phyloP scores from a whole-genome alignment of 1,140 invertebrate genomes.

The Aradophagus sp. region DNA sequence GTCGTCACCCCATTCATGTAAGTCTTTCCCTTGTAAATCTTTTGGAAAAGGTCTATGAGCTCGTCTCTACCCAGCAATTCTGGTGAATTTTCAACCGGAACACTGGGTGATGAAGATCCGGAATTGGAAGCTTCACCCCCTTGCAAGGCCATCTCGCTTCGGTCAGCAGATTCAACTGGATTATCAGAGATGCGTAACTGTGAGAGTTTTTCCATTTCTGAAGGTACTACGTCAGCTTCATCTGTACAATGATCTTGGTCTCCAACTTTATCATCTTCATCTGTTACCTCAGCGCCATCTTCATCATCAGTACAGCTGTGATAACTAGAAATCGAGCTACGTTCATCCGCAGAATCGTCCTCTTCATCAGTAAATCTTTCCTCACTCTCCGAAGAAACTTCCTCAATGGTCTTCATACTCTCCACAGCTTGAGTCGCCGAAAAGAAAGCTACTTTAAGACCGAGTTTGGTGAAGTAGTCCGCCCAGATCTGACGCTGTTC shows the following conservation, averaged over 20 bases:
- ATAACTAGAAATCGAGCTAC: too few species aligned
- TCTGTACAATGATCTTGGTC: too few species aligned
- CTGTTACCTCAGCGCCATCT: not conserved
- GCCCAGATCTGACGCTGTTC: constrained; percentile 90
- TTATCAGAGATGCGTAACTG: too few species aligned
- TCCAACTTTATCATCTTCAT: too few species aligned
- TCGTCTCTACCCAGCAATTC: constrained; percentile 71
- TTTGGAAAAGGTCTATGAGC: constrained; percentile 80
- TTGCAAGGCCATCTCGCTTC: too few species aligned
- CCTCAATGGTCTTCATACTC: too few species aligned
- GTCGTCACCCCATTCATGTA: constrained; percentile 80
- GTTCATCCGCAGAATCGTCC: too few species aligned
- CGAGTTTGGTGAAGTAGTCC: constrained; percentile 85
- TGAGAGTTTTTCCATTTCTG: too few species aligned
- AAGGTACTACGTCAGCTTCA: too few species aligned
- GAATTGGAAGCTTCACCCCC: too few species aligned
- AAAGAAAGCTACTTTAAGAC: constrained; percentile 87
- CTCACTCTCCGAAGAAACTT: not conserved
- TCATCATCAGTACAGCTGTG: not conserved
- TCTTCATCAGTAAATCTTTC: not conserved
- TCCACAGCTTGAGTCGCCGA: constrained; percentile 79
- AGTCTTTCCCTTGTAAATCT: constrained; percentile 77
- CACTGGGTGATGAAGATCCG: too few species aligned
- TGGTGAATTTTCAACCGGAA: constrained; percentile 58
- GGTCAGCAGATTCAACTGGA: too few species aligned